These are phyloP conservation scores for Oligia latruncula DNA, from an alignment of 2,888 invertebrate species.

Conservation along the genomic window DNA sequence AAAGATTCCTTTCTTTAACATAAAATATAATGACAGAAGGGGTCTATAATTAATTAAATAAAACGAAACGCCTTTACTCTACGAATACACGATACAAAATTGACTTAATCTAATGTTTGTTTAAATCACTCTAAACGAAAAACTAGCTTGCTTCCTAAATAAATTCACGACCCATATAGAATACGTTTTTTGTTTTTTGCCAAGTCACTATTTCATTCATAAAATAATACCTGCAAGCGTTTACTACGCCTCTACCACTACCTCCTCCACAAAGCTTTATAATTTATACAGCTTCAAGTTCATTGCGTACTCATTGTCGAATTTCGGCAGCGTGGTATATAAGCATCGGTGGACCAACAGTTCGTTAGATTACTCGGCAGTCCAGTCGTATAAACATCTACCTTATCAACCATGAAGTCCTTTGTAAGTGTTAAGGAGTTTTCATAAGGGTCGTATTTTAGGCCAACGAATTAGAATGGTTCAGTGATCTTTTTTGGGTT, in stretches of 20 bases:
- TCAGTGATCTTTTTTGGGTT: background rate
- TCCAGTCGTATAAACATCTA: conserved; percentile 69
- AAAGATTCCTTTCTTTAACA: background rate
- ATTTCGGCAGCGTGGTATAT: conserved; percentile 81
- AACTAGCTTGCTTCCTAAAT: background rate
- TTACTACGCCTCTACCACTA: conserved; percentile 22
- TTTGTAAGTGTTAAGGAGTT: conserved; percentile 79
- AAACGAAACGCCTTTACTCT: background rate
- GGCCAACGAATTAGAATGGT: background rate
- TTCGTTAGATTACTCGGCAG: conserved; percentile 82
- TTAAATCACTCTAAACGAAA: background rate
- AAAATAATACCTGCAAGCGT: conserved; percentile 24
- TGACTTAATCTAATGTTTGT: background rate
- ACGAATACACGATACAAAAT: background rate
- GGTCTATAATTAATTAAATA: background rate
- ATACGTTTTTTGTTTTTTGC: conserved; percentile 10
- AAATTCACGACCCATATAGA: conserved; percentile 2
- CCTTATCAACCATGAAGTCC: conserved; percentile 80
- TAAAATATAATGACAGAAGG: background rate
- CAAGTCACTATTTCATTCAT: conserved; percentile 45
- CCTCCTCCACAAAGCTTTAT: conserved; percentile 58
- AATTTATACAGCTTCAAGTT: conserved; percentile 77
- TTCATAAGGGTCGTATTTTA: background rate
- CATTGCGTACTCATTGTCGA: conserved; percentile 80
- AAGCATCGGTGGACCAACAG: conserved; percentile 70